Percentiles rank a stretch among this genome's conserved stretches.
Conservation (phyloP, 1,140 invertebrate genomes). For the Sycobia sp. region DNA sequence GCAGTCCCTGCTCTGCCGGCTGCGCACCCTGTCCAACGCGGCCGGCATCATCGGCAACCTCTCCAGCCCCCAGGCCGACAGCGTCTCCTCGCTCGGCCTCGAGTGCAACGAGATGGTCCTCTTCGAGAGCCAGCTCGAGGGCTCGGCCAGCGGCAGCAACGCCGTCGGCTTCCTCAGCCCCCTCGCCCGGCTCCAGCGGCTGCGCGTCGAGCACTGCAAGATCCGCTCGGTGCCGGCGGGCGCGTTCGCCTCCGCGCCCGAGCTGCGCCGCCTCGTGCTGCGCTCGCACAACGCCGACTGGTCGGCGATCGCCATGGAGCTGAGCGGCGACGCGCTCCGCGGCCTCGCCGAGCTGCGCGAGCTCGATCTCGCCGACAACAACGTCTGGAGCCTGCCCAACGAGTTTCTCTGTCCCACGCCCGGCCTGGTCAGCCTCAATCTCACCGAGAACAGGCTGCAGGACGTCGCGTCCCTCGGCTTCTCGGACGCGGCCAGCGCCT, state of each 20-base stretch:
- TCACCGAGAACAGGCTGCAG: conserved; percentile 79
- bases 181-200: conserved; percentile 70
- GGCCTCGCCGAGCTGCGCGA: conserved; percentile 71
- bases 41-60: conserved; percentile 73
- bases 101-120: conserved; percentile 82
- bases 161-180: conserved; percentile 67
- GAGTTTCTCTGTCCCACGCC: conserved; percentile 77
- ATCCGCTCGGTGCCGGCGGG: conserved; percentile 73
- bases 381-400: conserved; percentile 76
- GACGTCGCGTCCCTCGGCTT: conserved; percentile 76
- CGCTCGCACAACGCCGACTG: conserved; percentile 80
- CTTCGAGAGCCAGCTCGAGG: conserved; percentile 72
- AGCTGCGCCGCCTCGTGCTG: conserved; percentile 71
- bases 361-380: conserved; percentile 79
- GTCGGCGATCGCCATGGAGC: conserved; percentile 77
- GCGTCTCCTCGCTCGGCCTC: conserved; percentile 70
- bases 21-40: conserved; percentile 74
- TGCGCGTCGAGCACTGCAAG: conserved; percentile 80
- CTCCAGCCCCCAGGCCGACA: conserved; percentile 70
- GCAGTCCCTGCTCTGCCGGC: conserved; percentile 69
- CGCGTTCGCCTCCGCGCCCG: conserved; percentile 70
- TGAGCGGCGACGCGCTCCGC: conserved; percentile 73
- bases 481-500: conserved; percentile 67
- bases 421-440: conserved; percentile 72
- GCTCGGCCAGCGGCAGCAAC: conserved; percentile 43